Conservation (phyloP, 2,888 invertebrate genomes). For the Ennomos fuscantarius region DNA sequence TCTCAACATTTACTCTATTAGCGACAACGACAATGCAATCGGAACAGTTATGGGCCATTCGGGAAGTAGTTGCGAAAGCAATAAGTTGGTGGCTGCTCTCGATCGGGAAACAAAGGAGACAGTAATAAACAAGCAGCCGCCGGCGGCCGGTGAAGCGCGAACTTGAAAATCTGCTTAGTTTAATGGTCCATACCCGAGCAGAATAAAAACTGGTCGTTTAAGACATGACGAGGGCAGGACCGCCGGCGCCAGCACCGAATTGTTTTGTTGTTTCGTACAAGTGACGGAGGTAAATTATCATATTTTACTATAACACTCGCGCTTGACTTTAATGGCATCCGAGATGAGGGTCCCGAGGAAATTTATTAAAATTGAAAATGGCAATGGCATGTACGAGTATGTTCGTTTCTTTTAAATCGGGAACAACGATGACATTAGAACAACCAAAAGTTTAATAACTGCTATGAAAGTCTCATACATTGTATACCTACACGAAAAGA, state of each 20-base stretch:
- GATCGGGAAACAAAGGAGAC: slow-evolving; percentile 41
- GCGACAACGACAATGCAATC: slow-evolving; percentile 37
- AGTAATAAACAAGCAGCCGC: slow-evolving; percentile 40
- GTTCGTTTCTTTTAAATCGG: slow-evolving; percentile 38
- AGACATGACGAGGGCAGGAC: slow-evolving; percentile 62
- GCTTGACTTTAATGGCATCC: slow-evolving; percentile 63
- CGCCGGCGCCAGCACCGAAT: slow-evolving; percentile 68
- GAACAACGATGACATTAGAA: slow-evolving; percentile 46
- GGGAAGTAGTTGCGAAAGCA: slow-evolving; percentile 33
- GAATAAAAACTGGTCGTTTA: slow-evolving; percentile 73
- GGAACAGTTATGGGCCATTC: slow-evolving; percentile 40
- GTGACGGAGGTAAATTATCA: slow-evolving; percentile 68
- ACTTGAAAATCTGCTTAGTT: slow-evolving; percentile 66
- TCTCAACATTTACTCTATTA: slow-evolving; percentile 36
- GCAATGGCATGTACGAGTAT: no score
- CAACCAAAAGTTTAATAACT: slow-evolving; percentile 46
- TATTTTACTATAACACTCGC: slow-evolving; percentile 73
- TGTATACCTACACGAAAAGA: slow-evolving; percentile 16
- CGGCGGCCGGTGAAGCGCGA: slow-evolving; percentile 48
- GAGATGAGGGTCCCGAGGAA: slow-evolving; percentile 48
- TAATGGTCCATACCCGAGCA: slow-evolving; percentile 68
- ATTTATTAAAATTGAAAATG: slow-evolving; percentile 56
- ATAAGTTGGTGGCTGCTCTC: slow-evolving; percentile 15
- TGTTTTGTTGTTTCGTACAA: slow-evolving; percentile 56
- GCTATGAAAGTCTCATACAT: slow-evolving; percentile 31